Conservation (phyloP, 2,888 invertebrate species). For the Drosophila subsilvestris region DNA sequence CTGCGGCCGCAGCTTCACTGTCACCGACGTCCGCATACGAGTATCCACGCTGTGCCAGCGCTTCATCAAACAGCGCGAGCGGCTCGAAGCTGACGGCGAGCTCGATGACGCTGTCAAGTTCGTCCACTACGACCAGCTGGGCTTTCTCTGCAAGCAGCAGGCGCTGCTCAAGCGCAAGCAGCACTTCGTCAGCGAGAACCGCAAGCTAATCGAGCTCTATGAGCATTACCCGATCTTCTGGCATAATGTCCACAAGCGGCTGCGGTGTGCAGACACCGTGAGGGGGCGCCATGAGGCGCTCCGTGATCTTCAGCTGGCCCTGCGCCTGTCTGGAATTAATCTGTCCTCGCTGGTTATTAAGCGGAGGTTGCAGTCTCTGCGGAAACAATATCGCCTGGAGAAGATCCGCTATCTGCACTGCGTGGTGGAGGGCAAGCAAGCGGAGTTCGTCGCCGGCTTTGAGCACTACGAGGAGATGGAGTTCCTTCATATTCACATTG, state of each 20-base stretch:
- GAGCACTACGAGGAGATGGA: constrained; percentile 76
- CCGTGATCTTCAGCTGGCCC: constrained; percentile 60
- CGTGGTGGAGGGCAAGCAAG: constrained; percentile 67
- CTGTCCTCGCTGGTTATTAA: constrained; percentile 66
- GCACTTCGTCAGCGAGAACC: constrained; percentile 69
- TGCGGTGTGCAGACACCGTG: constrained; percentile 59
- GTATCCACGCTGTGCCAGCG: constrained; percentile 77
- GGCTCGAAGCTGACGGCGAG: constrained; percentile 66
- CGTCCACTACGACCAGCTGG: constrained; percentile 68
- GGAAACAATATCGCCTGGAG: constrained; percentile 77
- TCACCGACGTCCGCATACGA: constrained; percentile 73
- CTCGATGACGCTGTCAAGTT: constrained; percentile 68
- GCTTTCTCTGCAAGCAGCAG: constrained; percentile 74
- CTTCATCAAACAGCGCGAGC: constrained; percentile 74
- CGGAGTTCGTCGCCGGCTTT: constrained; percentile 65
- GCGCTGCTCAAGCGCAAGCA: constrained; percentile 67
- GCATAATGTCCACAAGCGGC: constrained; percentile 67
- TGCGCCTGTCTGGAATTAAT: constrained; percentile 61
- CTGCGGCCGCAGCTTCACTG: constrained; percentile 63
- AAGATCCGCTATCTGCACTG: constrained; percentile 74
- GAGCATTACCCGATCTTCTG: constrained; percentile 76
- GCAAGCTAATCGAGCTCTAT: constrained; percentile 72
- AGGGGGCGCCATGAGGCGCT: constrained; percentile 62
- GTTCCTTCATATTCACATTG: constrained; percentile 78
- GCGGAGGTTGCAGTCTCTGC: constrained; percentile 68